These are phyloP conservation scores for Anadara kagoshimensis DNA, from an alignment of 1,140 invertebrate genomes.

Conservation along the genomic window DNA sequence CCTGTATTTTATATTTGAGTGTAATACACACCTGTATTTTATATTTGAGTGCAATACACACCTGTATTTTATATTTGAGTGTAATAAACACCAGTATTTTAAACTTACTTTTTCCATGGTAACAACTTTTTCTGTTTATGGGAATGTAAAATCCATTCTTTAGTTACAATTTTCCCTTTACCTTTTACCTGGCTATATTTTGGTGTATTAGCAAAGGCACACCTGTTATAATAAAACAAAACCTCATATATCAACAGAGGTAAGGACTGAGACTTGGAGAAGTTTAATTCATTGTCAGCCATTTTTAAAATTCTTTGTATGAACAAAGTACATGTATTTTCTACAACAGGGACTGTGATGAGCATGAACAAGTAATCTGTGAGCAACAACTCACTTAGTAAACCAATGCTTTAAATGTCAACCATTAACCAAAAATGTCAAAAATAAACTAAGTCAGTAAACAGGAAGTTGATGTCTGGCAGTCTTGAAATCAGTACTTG, in stretches of 20 bases:
- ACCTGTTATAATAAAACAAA: conserved; percentile 77
- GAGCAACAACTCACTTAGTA: too few species aligned
- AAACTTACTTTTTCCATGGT: conserved; percentile 80
- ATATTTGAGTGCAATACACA: background rate
- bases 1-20: background rate
- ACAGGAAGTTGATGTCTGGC: too few species aligned
- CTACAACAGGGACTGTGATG: too few species aligned
- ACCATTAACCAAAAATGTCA: too few species aligned
- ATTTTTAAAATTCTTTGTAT: background rate
- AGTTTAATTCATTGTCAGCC: too few species aligned
- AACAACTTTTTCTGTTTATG: conserved; percentile 79
- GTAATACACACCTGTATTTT: background rate
- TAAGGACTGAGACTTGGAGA: background rate
- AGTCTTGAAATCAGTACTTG: too few species aligned
- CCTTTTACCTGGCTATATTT: conserved; percentile 85
- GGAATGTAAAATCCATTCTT: conserved; percentile 86
- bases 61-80: background rate
- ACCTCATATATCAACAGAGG: background rate
- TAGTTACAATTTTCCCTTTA: conserved; percentile 81
- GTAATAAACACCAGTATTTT: too few species aligned
- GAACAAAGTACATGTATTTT: too few species aligned
- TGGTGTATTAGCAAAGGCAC: conserved; percentile 91
- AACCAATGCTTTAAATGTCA: too few species aligned
- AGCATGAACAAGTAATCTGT: too few species aligned
- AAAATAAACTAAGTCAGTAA: too few species aligned